Evolutionary conservation across 2,888 invertebrate species (phyloP).

Genomic region (Anoplius nigerrimus): DNA sequence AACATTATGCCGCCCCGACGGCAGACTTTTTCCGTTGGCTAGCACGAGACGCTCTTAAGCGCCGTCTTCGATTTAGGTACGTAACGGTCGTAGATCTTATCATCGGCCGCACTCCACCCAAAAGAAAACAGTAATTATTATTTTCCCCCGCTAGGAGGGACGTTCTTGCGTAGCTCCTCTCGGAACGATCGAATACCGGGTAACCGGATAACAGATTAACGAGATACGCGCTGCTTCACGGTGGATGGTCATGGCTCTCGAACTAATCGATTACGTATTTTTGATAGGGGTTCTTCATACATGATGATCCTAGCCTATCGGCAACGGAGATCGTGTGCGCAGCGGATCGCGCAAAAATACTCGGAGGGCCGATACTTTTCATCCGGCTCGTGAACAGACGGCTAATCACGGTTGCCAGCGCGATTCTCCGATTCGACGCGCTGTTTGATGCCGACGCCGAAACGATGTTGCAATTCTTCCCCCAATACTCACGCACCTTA

Average conservation of each 20-base stretch:
- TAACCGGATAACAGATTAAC: conserved; percentile 52
- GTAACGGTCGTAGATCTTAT: conserved; percentile 43
- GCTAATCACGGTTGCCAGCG: no score
- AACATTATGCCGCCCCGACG: no score
- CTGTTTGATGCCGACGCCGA: no score
- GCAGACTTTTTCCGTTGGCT: no score
- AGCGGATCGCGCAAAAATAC: no score
- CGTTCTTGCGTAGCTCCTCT: conserved; percentile 27
- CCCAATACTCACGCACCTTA: no score
- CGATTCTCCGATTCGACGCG: no score
- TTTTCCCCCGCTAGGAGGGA: conserved; percentile 24
- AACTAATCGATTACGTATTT: conserved; percentile 55
- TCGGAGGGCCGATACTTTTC: neutral
- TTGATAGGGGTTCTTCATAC: conserved; percentile 24
- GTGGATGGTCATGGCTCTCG: conserved; percentile 43
- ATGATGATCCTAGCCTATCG: neutral
- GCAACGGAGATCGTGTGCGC: no score
- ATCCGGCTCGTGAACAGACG: neutral
- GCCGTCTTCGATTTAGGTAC: conserved; percentile 28
- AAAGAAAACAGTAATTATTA: conserved; percentile 49
- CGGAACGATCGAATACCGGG: conserved; percentile 39
- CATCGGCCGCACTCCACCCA: conserved; percentile 16
- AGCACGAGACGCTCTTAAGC: conserved; percentile 5
- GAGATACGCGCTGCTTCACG: conserved; percentile 50
- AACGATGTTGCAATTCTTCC: no score